Evolutionary conservation across 1,140 invertebrate species (phyloP).

Genomic region (Bombus sibiricus): DNA sequence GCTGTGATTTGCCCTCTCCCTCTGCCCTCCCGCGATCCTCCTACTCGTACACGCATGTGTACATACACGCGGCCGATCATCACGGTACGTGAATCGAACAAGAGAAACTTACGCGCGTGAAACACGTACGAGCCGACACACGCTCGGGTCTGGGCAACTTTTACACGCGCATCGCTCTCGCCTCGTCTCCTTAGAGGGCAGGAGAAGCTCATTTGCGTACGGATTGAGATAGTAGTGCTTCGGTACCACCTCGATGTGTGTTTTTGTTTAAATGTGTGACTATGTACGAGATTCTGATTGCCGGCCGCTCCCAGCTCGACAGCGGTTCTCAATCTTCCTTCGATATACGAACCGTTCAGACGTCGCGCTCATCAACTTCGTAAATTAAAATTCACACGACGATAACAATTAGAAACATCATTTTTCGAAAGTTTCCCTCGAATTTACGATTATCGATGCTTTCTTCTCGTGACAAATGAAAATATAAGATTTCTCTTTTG

Average conservation of each 20-base stretch:
- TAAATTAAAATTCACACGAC: background rate
- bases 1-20: constrained; percentile 76
- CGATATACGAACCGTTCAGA: background rate
- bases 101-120: background rate
- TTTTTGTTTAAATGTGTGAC: constrained; percentile 77
- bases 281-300: constrained; percentile 76
- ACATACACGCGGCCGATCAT: background rate
- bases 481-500: background rate
- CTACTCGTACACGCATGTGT: constrained; percentile 21
- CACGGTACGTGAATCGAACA: too few species aligned
- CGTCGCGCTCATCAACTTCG: background rate
- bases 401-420: background rate
- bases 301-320: constrained; percentile 69
- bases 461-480: background rate
- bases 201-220: constrained; percentile 79
- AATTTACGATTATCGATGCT: background rate
- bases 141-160: constrained; percentile 5
- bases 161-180: constrained; percentile 68
- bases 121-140: constrained; percentile 22
- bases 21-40: constrained; percentile 46
- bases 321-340: constrained; percentile 52
- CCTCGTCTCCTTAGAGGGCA: constrained; percentile 69
- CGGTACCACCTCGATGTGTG: constrained; percentile 72
- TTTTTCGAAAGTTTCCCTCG: background rate
- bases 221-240: constrained; percentile 81